Evolutionary conservation across 2,113 vertebrate genomes (phyloP), one percentile per base, ranked within the genome.

Genomic region (Buteo buteo): DNA sequence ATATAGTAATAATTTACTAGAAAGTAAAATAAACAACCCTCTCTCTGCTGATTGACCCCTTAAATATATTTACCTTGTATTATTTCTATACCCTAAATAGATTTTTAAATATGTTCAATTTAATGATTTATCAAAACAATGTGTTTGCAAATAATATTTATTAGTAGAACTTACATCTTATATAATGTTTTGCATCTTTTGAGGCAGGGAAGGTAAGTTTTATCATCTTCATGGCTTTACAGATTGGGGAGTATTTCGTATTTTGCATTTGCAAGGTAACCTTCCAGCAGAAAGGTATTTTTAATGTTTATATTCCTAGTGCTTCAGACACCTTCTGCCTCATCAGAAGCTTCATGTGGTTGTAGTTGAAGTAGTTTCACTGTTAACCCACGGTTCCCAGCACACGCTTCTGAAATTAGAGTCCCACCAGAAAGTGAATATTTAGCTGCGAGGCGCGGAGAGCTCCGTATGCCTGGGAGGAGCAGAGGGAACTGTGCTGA

Each of bases 171-270:
- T 84, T 71, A 38, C 19, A 94, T 67, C 18, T 73, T 38, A 32
- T 16, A 40, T 49, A 72, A 85, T 52, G 7, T 82, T 82, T 81
- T 88, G 16, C 49, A 62, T 12, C 19, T 97, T 95, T 95, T 95
- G 91, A 92, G 86, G 73, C 86, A 97, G 94, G 90, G 90, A 94
- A 89, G 93, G 96, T 96, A 97, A 94, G 96, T 95, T 79, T 80
- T 42, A 59, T 86, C 80, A 77, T 87, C 15, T 77, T 82, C 26
- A 28, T n/a, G 20, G 38, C 31, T 80, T 87, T 66, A 66, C 11
- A 65, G 57, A 61, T 0, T 71, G 65, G 36, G 61, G 31, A 86
- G 44, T 64, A 79, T 64, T 94, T 92, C 74, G 40, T 49, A 86
- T 79, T 96, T 81, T 67, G 9, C 9, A 7, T 59, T 96, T 86